Base-by-base conservation (phyloP, 2,797 vertebrate genomes). In the Dryobates pubescens region DNA sequence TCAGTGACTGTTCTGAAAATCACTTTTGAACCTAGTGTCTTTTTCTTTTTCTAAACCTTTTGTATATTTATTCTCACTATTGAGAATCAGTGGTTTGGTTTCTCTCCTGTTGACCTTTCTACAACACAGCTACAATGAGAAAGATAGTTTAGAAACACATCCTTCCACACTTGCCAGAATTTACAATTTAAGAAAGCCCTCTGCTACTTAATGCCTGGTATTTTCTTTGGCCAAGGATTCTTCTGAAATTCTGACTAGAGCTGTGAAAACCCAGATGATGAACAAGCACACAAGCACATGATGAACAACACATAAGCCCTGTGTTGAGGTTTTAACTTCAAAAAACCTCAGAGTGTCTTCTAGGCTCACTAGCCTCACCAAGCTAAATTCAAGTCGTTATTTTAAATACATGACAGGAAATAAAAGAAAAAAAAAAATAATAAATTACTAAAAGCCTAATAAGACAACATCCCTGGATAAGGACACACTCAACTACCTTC, bases 211-310 rank as follows among this genome's bases (percentile, higher is more conserved):
- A 90, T 1, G 70, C 76, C 90, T 94, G 71, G 45, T 94, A 84
- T 95, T 96, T 95, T 94, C 75, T 97, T 97, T 95, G 88, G 94
- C 93, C 65, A 64, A 88, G 80, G 74, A 95, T 87, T 65, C 82
- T 73, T 95, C 89, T 87, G 79, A 96, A 90, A 95, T 95, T 92
- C 84, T 79, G 69, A 92, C 72, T 78, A 59, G 70, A 84, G 85
- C 76, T 93, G 85, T 89, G 86, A 96, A 93, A 94, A 91, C 38
- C 30, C 65, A 89, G 75, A 84, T 65, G 92, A 94, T 70, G 80
- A 96, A 89, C 75, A 91, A 91, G 68, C 57, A 92, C 71, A 92
- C 68, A 45, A 82, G 70, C 47, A n/a, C n/a, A n/a, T n/a, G n/a
- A n/a, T n/a, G n/a, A n/a, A n/a, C n/a, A n/a, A n/a, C n/a, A n/a